These are phyloP conservation scores for Drosophila seguyi DNA, from an alignment of 1,140 invertebrate species.

Conservation along the genomic window DNA sequence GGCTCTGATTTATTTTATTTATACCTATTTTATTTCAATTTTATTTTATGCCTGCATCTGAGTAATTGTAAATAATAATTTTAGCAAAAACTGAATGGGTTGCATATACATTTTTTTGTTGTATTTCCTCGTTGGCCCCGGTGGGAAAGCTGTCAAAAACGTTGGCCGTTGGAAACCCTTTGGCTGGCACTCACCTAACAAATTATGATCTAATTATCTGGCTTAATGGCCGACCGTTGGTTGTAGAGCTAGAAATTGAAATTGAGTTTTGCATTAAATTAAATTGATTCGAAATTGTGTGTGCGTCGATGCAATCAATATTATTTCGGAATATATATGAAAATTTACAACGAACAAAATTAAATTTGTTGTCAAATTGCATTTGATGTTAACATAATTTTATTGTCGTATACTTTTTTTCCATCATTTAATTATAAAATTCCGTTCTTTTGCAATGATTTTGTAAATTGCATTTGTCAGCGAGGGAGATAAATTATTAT, in stretches of 20 bases:
- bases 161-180: slow-evolving; percentile 9
- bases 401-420: slow-evolving; percentile 37
- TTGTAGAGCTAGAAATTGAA: slow-evolving; percentile 36
- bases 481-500: slow-evolving; percentile 14
- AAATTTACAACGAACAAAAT: slow-evolving; percentile 26
- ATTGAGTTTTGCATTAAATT: slow-evolving; percentile 37
- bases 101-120: neutral
- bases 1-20: slow-evolving; percentile 37
- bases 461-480: slow-evolving; percentile 34
- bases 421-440: slow-evolving; percentile 45
- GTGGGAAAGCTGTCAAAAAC: slow-evolving; percentile 35
- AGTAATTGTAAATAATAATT: slow-evolving; percentile 35
- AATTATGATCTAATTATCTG: slow-evolving; percentile 50
- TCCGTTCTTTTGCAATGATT: slow-evolving; percentile 16
- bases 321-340: slow-evolving; percentile 15
- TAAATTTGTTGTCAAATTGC: slow-evolving; percentile 50
- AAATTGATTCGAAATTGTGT: slow-evolving; percentile 22
- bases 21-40: slow-evolving; percentile 18
- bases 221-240: slow-evolving; percentile 26
- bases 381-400: slow-evolving; percentile 39
- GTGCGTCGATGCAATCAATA: slow-evolving; percentile 23
- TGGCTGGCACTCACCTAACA: slow-evolving; percentile 24
- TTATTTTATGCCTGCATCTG: slow-evolving; percentile 22
- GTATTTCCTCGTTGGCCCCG: slow-evolving; percentile 1
- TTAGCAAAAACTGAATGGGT: neutral